Conservation (phyloP, 1,140 invertebrate species). For the Whitmania pigra region DNA sequence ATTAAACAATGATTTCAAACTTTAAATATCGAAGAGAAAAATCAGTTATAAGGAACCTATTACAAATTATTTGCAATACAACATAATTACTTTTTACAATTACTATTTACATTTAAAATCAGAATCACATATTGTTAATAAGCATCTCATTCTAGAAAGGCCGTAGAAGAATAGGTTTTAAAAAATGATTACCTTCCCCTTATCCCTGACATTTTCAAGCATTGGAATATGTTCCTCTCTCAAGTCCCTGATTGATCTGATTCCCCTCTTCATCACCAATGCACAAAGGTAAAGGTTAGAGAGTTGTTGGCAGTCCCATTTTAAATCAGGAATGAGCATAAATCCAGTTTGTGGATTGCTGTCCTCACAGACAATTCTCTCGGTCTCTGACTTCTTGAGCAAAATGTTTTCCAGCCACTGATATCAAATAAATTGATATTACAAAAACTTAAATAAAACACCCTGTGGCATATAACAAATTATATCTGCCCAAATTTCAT, state of each 20-base stretch:
- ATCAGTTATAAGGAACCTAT: too few relatives aligned
- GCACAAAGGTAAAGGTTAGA: slow-evolving; percentile 71
- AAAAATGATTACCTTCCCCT: slow-evolving; percentile 50
- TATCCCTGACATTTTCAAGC: slow-evolving; percentile 63
- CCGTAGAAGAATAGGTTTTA: too few relatives aligned
- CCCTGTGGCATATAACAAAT: not conserved
- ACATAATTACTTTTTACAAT: too few relatives aligned
- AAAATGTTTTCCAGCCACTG: slow-evolving; percentile 95
- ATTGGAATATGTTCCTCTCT: slow-evolving; percentile 62
- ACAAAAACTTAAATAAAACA: slow-evolving; percentile 13
- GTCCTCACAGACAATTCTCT: slow-evolving; percentile 75
- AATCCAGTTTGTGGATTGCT: slow-evolving; percentile 63
- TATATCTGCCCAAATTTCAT: not conserved
- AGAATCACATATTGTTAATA: too few relatives aligned
- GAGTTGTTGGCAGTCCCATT: slow-evolving; percentile 71
- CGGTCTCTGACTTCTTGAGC: slow-evolving; percentile 72
- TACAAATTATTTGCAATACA: too few relatives aligned
- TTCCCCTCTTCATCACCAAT: slow-evolving; percentile 56
- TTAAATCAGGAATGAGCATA: slow-evolving; percentile 75
- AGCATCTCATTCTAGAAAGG: too few relatives aligned
- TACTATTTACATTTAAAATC: too few relatives aligned
- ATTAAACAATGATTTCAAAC: slow-evolving; percentile 14
- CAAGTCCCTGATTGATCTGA: slow-evolving; percentile 74
- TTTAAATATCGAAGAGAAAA: too few relatives aligned
- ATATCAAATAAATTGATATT: slow-evolving; percentile 34